Percentiles rank a stretch among this genome's conserved stretches.
Conservation (phyloP, 2,888 invertebrate genomes). For the Xylocampa areola region DNA sequence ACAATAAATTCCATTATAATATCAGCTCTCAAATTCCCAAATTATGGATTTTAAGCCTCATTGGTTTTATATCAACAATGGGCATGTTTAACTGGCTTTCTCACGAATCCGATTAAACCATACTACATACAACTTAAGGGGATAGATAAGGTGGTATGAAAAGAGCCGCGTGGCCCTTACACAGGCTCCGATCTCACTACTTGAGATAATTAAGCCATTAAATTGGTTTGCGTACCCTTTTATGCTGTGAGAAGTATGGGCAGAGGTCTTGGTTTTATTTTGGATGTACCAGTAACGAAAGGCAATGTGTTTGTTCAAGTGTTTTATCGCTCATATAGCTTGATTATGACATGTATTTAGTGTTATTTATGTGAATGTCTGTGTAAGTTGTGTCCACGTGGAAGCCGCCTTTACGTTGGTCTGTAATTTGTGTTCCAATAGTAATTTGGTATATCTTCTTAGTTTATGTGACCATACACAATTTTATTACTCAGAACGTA, state of each 20-base stretch:
- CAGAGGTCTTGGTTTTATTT: conserved; percentile 72
- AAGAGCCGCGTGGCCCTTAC: conserved; percentile 66
- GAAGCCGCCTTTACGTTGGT: no score
- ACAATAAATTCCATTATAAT: conserved; percentile 23
- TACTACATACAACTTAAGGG: conserved; percentile 61
- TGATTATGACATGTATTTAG: conserved; percentile 59
- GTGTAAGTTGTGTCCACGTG: no score
- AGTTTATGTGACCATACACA: no score
- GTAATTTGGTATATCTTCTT: no score
- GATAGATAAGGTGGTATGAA: conserved; percentile 70
- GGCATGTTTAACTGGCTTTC: conserved; percentile 56
- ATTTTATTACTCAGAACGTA: no score
- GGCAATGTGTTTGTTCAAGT: conserved; percentile 75
- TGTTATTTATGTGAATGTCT: conserved; percentile 33
- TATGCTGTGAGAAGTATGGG: conserved; percentile 77
- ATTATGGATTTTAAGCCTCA: conserved; percentile 8
- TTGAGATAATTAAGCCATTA: conserved; percentile 88
- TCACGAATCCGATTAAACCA: conserved; percentile 63
- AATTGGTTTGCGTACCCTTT: conserved; percentile 80
- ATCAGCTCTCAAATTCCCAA: conserved; percentile 7
- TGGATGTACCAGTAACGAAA: conserved; percentile 65
- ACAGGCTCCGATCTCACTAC: conserved; percentile 75
- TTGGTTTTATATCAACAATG: conserved; percentile 49
- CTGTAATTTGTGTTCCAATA: no score
- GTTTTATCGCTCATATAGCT: conserved; percentile 61